Evolutionary conservation across 2,113 vertebrate species (phyloP).

Genomic region (Coregonus clupeaformis): DNA sequence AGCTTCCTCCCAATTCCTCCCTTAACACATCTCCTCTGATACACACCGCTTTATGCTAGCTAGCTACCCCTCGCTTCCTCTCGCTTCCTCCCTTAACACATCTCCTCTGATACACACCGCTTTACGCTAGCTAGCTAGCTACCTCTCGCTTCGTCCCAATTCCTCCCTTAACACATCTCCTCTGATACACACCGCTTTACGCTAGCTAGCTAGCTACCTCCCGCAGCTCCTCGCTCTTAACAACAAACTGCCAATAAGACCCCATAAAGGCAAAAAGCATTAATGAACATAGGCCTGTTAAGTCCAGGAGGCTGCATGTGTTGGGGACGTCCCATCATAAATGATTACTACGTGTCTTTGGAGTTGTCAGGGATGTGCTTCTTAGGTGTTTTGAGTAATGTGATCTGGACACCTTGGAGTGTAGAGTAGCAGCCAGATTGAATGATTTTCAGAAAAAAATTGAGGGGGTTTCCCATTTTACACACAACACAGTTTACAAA

Average conservation of each 20-base stretch:
- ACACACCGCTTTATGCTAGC: too few species aligned
- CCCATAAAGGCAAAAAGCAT: background rate
- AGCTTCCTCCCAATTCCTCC: too few species aligned
- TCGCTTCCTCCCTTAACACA: background rate
- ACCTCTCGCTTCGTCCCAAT: background rate
- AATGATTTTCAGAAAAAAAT: too few species aligned
- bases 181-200: background rate
- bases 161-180: background rate
- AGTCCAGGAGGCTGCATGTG: background rate
- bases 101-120: background rate
- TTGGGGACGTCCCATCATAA: background rate
- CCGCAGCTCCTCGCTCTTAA: background rate
- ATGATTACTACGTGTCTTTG: background rate
- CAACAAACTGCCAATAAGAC: background rate
- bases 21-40: background rate
- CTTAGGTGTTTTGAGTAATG: too few species aligned
- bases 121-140: background rate
- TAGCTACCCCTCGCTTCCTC: background rate
- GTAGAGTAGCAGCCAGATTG: too few species aligned
- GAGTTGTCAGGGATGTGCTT: too few species aligned
- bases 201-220: background rate
- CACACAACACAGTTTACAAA: too few species aligned
- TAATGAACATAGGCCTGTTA: background rate
- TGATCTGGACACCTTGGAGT: too few species aligned
- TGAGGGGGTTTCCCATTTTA: too few species aligned